These are phyloP conservation scores for Chydorus sphaericus DNA, from an alignment of 2,888 invertebrate species.

Conservation along the genomic window DNA sequence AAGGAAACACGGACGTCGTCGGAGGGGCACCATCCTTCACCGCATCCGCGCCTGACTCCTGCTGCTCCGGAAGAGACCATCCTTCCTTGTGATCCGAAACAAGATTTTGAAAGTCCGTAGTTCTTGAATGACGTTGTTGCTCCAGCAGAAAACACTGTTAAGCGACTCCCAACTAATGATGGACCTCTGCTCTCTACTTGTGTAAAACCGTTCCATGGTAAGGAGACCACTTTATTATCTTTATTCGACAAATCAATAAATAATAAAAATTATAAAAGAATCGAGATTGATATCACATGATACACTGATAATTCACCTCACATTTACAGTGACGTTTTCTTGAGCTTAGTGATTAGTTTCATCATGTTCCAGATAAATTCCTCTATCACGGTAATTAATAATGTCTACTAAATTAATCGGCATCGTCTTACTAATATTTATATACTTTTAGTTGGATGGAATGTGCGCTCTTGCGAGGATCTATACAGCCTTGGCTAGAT, in stretches of 20 bases:
- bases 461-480: slow-evolving; percentile 10
- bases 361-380: neutral
- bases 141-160: too few species aligned
- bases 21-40: too few species aligned
- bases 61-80: too few species aligned
- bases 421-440: too few species aligned
- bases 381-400: neutral
- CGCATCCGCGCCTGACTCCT: too few species aligned
- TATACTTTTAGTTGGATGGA: slow-evolving; percentile 4
- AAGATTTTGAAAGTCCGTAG: neutral
- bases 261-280: neutral
- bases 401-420: too few species aligned
- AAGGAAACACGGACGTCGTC: too few species aligned
- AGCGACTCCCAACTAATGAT: too few species aligned
- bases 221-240: neutral
- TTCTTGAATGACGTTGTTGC: neutral
- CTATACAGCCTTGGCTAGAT: slow-evolving; percentile 1
- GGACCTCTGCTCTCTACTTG: neutral
- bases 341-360: neutral
- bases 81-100: neutral
- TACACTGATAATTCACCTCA: too few species aligned
- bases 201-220: neutral
- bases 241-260: too few species aligned
- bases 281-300: too few species aligned
- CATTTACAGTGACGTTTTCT: neutral